Evolutionary conservation across 1,140 invertebrate genomes (phyloP), one percentile per base, ranked within the genome.

Genomic region (Drosophila tani): DNA sequence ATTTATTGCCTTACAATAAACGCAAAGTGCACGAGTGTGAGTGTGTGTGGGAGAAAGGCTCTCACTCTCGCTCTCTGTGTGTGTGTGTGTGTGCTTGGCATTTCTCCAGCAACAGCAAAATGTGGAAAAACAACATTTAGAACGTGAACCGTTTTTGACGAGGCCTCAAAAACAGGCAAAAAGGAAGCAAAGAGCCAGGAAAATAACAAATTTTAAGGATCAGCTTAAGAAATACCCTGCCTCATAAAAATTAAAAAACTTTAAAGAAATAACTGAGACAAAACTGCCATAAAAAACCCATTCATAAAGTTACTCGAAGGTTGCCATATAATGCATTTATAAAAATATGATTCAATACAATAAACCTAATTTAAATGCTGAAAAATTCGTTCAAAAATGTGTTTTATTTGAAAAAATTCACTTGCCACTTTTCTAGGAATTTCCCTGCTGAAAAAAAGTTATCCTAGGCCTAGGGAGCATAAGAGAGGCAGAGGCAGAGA

Each of bases 1-100:
- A 91, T 91, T 91, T 91, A 91, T 91, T 91, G 80, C 82, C 90
- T 85, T 83, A 90, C 90, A 84, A 91, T 88, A 86, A 91, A 80
- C 75, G 88, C 75, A 79, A 69, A 79, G 60, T 90, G 75, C 85
- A 88, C 58, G 40, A 35, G 57, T 64, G 43, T 79, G 35, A 32
- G 43, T 41, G 74, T 68, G 58, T 57, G 59, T 47, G 27, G 38
- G 17, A 38, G 17, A 35, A 21, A 49, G 12, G 11, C 17, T 58
- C 14, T 62, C 38, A 43, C 17, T 58, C 14, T 62, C 38, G 41
- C 4, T 65, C 3, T 71, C 46, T 43, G 64, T 27, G 14, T 35
- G 21, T 24, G 21, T 21, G 19, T 32, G 19, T 64, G 40, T 55
- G 38, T 69, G 45, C 67, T 29, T 73, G 69, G 69, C 69, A 51